phyloP scores from a whole-genome alignment of 1,140 invertebrate species.

The Drosophila micromelanica region DNA sequence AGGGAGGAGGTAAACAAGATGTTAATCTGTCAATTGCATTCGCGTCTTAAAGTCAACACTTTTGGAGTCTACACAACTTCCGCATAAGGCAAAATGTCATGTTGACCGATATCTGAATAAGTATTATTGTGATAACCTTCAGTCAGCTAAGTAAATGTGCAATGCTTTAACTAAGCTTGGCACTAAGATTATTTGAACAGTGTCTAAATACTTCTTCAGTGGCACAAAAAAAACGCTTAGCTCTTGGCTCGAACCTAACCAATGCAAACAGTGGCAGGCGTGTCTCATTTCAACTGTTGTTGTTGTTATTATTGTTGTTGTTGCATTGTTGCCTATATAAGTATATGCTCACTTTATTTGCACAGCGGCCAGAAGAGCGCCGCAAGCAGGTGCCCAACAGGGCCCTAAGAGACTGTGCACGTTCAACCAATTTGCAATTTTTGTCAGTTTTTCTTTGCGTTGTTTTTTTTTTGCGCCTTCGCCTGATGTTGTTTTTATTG shows the following conservation, averaged over 20 bases:
- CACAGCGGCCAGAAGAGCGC: slow-evolving; percentile 10
- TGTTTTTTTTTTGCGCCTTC: no score
- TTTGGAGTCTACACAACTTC: background rate
- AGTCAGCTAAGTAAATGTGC: slow-evolving; percentile 5
- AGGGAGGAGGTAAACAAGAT: background rate
- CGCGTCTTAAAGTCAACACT: no score
- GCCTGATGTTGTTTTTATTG: no score
- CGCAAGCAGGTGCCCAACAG: slow-evolving; percentile 19
- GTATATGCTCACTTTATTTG: slow-evolving; percentile 35
- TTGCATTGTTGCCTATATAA: slow-evolving; percentile 4
- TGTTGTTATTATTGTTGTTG: slow-evolving; percentile 2
- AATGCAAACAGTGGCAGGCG: slow-evolving; percentile 26
- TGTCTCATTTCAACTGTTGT: background rate
- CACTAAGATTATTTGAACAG: slow-evolving; percentile 17
- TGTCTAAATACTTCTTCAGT: slow-evolving; percentile 18
- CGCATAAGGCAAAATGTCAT: background rate
- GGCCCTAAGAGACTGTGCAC: slow-evolving; percentile 15
- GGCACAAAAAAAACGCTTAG: slow-evolving; percentile 7
- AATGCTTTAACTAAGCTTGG: background rate
- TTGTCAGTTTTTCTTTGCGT: slow-evolving; percentile 36
- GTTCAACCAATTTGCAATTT: slow-evolving; percentile 36
- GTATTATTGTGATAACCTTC: slow-evolving; percentile 9
- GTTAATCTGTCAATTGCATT: background rate
- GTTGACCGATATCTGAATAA: slow-evolving; percentile 10
- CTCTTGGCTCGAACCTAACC: slow-evolving; percentile 13